Conservation (phyloP, 2,113 vertebrate genomes). For the Tringa solitaria region DNA sequence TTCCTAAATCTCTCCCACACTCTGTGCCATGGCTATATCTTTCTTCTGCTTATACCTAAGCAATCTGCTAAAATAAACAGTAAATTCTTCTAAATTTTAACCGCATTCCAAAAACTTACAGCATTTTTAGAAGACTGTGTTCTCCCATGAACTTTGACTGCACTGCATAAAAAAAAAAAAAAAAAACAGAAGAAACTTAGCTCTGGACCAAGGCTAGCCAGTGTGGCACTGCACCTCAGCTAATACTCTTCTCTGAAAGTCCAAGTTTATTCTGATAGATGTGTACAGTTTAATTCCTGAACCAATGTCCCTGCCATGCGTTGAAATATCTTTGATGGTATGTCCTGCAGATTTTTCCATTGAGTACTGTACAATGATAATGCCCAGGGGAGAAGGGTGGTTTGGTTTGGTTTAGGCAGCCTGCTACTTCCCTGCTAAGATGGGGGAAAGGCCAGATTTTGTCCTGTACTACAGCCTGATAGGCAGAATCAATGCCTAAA, state of each 20-base stretch:
- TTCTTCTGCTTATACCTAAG: background rate
- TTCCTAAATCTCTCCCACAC: background rate
- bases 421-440: background rate
- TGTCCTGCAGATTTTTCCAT: background rate
- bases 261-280: background rate
- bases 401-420: background rate
- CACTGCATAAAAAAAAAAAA: background rate
- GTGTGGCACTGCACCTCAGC: background rate
- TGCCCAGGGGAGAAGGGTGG: fast-evolving
- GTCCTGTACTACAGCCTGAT: background rate
- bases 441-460: background rate
- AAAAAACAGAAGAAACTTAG: background rate
- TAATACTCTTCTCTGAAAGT: background rate
- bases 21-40: background rate
- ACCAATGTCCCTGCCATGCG: background rate
- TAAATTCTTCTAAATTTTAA: background rate
- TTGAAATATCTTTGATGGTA: background rate
- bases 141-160: background rate
- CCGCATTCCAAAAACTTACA: background rate
- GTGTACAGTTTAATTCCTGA: background rate
- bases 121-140: background rate
- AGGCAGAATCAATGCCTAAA: background rate
- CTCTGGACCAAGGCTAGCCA: background rate
- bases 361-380: background rate
- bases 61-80: background rate